These are phyloP conservation scores for Rhopalosiphum padi DNA, from an alignment of 1,140 invertebrate genomes.

Conservation along the genomic window DNA sequence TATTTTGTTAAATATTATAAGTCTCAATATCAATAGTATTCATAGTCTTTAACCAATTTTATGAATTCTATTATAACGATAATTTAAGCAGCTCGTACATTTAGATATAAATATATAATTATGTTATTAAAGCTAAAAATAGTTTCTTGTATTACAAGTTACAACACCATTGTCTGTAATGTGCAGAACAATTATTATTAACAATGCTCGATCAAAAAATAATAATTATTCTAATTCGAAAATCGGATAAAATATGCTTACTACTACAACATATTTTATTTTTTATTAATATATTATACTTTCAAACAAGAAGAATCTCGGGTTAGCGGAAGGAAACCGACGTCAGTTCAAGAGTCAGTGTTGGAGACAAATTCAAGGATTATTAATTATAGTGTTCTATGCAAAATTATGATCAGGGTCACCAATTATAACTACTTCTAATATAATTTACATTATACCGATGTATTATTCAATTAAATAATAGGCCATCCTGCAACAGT, in stretches of 20 bases:
- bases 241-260: not conserved
- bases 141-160: not conserved
- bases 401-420: slow-evolving; percentile 16
- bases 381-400: slow-evolving; percentile 17
- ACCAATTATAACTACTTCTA: not conserved
- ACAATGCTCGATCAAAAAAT: not conserved
- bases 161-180: not conserved
- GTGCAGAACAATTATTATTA: not conserved
- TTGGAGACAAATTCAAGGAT: slow-evolving; percentile 29
- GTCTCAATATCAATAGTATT: not conserved
- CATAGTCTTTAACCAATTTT: not conserved
- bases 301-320: not conserved
- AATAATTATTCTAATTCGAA: not conserved
- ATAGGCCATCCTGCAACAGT: not conserved
- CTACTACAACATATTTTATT: not conserved
- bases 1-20: not conserved
- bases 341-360: not conserved
- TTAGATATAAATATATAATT: not conserved
- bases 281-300: not conserved
- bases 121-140: not conserved
- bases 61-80: not conserved
- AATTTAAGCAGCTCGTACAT: not conserved
- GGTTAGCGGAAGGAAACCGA: not conserved
- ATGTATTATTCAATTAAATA: slow-evolving; percentile 3
- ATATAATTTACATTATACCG: not conserved